Evolutionary conservation across 2,888 invertebrate genomes (phyloP), one percentile per base, ranked within the genome.

Genomic region (Clitarchus hookeri): DNA sequence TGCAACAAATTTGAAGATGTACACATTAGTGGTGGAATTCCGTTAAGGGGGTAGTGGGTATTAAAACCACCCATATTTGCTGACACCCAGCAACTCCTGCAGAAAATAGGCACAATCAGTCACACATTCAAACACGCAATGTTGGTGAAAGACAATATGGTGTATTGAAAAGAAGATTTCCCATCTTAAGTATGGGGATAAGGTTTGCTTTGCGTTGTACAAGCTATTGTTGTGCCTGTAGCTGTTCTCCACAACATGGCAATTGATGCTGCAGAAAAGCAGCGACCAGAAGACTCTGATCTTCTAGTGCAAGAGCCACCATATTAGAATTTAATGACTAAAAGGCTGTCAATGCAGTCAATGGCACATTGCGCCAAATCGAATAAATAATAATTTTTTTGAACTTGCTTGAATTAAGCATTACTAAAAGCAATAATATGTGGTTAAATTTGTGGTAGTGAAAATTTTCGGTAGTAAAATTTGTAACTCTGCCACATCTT

Each of bases 1-100:
- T 84, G 87, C 26, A 53, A 48, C 65, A 65, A 84, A 53, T 89
- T 89, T 86, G 88, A 89, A 86, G 85, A 19, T 36, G 87, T 87
- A 12, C 84, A 85, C 86, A 88, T 88, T 48, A 87, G 86, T 11
- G 85, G 89, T 84, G 86, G 86, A 12, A 48, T 89, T 84, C 82
- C 90, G 83, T 27, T 89, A n/a, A n/a, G 89, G 89, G 23, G 89
- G 89, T 87, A 86, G 88, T 87, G 89, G 88, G 6, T 89, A 89
- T 77, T 36, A 82, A 16, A 26, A 54, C 19, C 23, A 54, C 3
- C 84, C 86, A 11, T 89, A 89, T 86, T 79, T 90, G 65, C 83
- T 90, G 80, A 89, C 89, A 11, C 89, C 88, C 89, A 25, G 16
- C 3, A 82, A 80, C 80, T 80, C 36, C 16, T 16, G 80, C 80